Percentiles rank a stretch among this genome's conserved stretches.
These are phyloP conservation scores for Helicoverpa assulta DNA, from an alignment of 2,888 invertebrate genomes.

Conservation along the genomic window DNA sequence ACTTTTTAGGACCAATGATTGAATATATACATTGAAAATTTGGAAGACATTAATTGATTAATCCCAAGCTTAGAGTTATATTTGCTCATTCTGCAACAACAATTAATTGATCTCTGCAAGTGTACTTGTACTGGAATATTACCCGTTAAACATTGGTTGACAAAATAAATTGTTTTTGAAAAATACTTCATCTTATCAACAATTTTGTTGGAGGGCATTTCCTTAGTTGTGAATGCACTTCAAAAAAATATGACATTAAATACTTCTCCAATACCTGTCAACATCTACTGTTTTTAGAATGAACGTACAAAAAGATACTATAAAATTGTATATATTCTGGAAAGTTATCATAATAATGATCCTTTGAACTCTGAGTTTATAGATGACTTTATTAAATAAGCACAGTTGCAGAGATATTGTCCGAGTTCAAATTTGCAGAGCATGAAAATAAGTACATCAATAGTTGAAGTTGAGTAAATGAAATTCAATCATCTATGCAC, in stretches of 20 bases:
- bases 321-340: neutral
- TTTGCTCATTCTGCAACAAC: slow-evolving; percentile 54
- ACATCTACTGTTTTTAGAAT: too few species aligned
- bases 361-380: neutral
- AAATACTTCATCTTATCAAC: too few species aligned
- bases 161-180: too few species aligned
- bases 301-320: neutral
- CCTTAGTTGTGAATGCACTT: too few species aligned
- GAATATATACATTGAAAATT: slow-evolving; percentile 56
- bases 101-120: slow-evolving; percentile 52
- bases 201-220: too few species aligned
- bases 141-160: neutral
- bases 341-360: slow-evolving; percentile 4
- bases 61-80: slow-evolving; percentile 57
- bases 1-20: slow-evolving; percentile 40
- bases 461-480: slow-evolving; percentile 48
- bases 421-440: slow-evolving; percentile 30
- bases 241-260: too few species aligned
- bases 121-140: slow-evolving; percentile 15
- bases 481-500: slow-evolving; percentile 9
- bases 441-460: slow-evolving; percentile 33
- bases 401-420: slow-evolving; percentile 33
- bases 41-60: slow-evolving; percentile 50
- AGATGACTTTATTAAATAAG: neutral
- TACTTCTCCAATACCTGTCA: too few species aligned